Evolutionary conservation across 37 sponge, comb jelly and placozoan genomes (phyloP).

Genomic region (Theonella swinhoei): DNA sequence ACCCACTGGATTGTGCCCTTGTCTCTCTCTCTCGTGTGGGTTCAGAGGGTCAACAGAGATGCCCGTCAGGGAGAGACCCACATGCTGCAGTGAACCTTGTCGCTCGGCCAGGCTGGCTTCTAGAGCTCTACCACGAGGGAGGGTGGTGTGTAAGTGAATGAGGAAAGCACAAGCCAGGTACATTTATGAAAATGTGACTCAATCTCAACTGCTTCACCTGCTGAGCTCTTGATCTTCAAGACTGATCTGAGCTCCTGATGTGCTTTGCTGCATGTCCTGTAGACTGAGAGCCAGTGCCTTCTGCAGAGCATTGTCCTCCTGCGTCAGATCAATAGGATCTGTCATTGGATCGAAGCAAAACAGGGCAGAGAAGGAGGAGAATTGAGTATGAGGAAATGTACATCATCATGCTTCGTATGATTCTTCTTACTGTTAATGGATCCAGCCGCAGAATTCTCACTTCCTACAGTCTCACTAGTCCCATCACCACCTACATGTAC

Average conservation of each 20-base stretch:
- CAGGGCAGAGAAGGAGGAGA: not conserved
- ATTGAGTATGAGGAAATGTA: not conserved
- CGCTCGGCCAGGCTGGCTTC: constrained; percentile 72
- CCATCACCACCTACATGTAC: too few species aligned
- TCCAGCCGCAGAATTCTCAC: too few species aligned
- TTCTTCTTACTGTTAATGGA: too few species aligned
- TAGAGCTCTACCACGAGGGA: constrained; percentile 53
- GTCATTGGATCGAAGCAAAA: not conserved
- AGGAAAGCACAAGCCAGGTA: not conserved
- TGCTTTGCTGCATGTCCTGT: constrained; percentile 55
- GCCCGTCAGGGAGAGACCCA: constrained; percentile 20
- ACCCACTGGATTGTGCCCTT: constrained; percentile 59
- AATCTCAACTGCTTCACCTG: constrained; percentile 44
- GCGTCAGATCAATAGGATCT: constrained; percentile 73
- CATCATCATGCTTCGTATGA: too few species aligned
- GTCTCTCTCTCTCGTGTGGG: constrained; percentile 69
- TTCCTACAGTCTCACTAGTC: too few species aligned
- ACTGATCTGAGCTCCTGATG: constrained; percentile 19
- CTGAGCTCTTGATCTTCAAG: constrained; percentile 77
- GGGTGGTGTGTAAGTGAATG: too few species aligned
- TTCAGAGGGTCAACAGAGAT: constrained; percentile 69
- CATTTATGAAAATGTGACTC: not conserved
- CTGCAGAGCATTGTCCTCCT: constrained; percentile 64
- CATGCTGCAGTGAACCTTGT: constrained; percentile 5
- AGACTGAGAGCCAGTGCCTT: constrained; percentile 69